Base-by-base conservation (phyloP, 2,888 invertebrate genomes). In the Agrochola litura region DNA sequence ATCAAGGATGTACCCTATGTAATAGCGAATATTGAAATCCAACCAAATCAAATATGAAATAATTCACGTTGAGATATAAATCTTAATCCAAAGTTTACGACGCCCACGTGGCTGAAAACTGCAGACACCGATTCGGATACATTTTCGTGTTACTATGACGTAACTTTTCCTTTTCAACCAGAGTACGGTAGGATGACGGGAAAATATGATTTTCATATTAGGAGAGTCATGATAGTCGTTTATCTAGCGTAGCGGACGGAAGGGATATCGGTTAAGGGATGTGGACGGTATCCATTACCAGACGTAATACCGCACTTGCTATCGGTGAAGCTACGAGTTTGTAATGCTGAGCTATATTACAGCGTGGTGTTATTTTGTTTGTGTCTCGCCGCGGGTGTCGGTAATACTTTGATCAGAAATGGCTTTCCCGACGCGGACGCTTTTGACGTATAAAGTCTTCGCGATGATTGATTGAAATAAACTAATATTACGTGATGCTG, bases 181-280 rank as follows among this genome's bases (percentile, higher is more conserved):
- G 22, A 49, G 65, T 65, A 70, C 12, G 60, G 68, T 30, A 67
- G 70, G 64, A 63, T 71, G 67, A 70, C 56, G 67, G 65, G 64
- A 61, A 82, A 77, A 79, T 82, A 79, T 83, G 76, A 79, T 85
- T 85, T 82, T 85, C 68, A 69, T 85, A 85, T 66, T 66, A 75
- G 41, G 60, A 76, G 73, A 81, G 70, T 77, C 74, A 85, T 77
- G 83, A 77, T 68, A 73, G 73, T 63, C 73, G 76, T 83, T 86
- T 85, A 77, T 86, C 83, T 85, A 73, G 67, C 56, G 63, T 65
- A 60, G 75, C 73, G 75, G 71, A 73, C 63, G 82, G 73, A 77
- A 73, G 67, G 75, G 73, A 68, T 73, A 82, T 78, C 73, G 72
- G 73, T 65, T 43, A 63, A 56, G 67, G 85, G 75, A 67, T 72